These are phyloP conservation scores for Sandelia bainsii DNA, from an alignment of 2,797 vertebrate genomes.

Conservation along the genomic window DNA sequence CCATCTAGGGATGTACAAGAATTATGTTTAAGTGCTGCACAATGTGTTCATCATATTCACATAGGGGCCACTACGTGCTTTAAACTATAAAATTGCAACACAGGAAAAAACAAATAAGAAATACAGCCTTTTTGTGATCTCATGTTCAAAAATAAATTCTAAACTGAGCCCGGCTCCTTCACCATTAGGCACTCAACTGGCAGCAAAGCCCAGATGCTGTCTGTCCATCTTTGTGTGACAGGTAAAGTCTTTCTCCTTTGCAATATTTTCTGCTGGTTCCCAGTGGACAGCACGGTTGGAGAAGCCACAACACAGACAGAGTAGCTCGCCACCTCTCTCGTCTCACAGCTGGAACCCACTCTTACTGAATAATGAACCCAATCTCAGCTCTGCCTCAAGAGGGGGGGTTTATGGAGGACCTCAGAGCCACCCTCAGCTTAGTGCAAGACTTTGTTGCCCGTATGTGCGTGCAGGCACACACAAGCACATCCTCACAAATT, in stretches of 20 bases:
- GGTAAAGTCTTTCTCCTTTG: slow-evolving; percentile 44
- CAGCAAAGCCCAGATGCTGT: slow-evolving; percentile 1
- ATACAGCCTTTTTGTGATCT: not conserved
- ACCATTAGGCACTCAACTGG: not conserved
- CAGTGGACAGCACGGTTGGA: slow-evolving; percentile 53
- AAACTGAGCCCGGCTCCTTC: not conserved
- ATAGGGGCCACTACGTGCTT: not conserved
- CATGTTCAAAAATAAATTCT: slow-evolving; percentile 1
- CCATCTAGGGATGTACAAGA: slow-evolving; percentile 85
- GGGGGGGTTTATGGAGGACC: slow-evolving; percentile 14
- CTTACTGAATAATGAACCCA: slow-evolving; percentile 75
- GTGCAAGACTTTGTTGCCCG: slow-evolving; percentile 63
- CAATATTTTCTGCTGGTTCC: slow-evolving; percentile 55
- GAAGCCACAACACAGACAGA: slow-evolving; percentile 62
- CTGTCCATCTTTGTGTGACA: slow-evolving; percentile 34
- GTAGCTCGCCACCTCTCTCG: slow-evolving; percentile 51
- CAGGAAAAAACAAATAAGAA: slow-evolving; percentile 4
- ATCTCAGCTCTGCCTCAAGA: slow-evolving; percentile 66
- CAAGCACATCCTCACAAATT: slow-evolving; percentile 23
- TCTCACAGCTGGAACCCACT: slow-evolving; percentile 71
- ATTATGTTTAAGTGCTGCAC: slow-evolving; percentile 38
- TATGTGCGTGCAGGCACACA: slow-evolving; percentile 13
- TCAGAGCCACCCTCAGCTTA: slow-evolving; percentile 63
- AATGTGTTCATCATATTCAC: slow-evolving; percentile 37
- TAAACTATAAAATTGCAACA: slow-evolving; percentile 1